Percentiles rank a stretch among this genome's conserved stretches.
Conservation (phyloP, 2,888 invertebrate species). For the Gandaritis pyraliata region DNA sequence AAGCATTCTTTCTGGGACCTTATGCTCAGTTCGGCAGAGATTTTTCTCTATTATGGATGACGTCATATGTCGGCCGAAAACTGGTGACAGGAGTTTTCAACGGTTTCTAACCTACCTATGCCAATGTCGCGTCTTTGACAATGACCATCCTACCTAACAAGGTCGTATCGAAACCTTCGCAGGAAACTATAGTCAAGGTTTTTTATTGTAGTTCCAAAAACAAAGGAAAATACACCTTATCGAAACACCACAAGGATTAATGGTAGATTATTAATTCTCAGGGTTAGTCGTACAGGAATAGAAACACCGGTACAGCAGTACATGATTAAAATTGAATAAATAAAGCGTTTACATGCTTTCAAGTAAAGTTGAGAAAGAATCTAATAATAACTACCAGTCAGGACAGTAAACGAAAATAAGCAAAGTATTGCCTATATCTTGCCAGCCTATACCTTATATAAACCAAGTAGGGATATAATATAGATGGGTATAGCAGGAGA, state of each 20-base stretch:
- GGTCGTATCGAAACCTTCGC: conserved; percentile 57
- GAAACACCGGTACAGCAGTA: conserved; percentile 31
- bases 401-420: too few species aligned
- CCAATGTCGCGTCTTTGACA: conserved; percentile 55
- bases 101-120: not conserved
- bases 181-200: conserved; percentile 53
- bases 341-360: conserved; percentile 6
- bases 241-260: conserved; percentile 37
- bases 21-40: too few species aligned
- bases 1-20: too few species aligned
- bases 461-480: too few species aligned
- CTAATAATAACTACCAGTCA: too few species aligned
- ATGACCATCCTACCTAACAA: conserved; percentile 55
- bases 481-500: too few species aligned
- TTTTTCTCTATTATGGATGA: too few species aligned
- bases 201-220: conserved; percentile 22
- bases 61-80: too few species aligned
- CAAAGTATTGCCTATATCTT: too few species aligned
- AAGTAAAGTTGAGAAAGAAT: too few species aligned
- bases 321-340: conserved; percentile 30
- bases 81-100: too few species aligned
- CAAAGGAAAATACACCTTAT: conserved; percentile 47
- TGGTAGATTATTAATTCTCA: conserved; percentile 31
- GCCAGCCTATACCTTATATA: too few species aligned
- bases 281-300: conserved; percentile 44